Conservation (phyloP, 1,140 invertebrate genomes). For the Heliconius himera region DNA sequence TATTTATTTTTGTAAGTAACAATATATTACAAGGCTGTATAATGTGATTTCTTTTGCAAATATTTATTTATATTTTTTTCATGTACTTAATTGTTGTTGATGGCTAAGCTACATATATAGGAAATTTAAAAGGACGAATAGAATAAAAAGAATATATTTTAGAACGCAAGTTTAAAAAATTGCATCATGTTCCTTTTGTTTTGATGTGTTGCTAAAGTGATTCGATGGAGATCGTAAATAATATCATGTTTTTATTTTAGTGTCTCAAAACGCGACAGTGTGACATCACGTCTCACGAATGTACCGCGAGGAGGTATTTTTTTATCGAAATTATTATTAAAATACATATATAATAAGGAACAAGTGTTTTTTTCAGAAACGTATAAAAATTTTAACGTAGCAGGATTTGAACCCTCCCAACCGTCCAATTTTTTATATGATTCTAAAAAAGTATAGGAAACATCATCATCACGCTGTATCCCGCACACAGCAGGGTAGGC, state of each 20-base stretch:
- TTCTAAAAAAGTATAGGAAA: too few relatives aligned
- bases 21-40: not conserved
- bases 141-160: conserved; percentile 25
- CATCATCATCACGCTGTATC: too few relatives aligned
- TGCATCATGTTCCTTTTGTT: conserved; percentile 35
- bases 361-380: too few relatives aligned
- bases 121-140: not conserved
- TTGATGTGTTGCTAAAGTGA: conserved; percentile 45
- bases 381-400: too few relatives aligned
- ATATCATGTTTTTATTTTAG: conserved; percentile 68
- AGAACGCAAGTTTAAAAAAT: conserved; percentile 34
- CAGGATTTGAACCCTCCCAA: too few relatives aligned
- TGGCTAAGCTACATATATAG: too few relatives aligned
- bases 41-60: not conserved
- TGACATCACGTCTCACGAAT: conserved; percentile 69
- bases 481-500: too few relatives aligned
- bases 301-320: conserved; percentile 40
- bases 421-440: too few relatives aligned
- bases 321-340: conserved; percentile 24
- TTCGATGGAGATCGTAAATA: conserved; percentile 57
- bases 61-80: not conserved
- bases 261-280: conserved; percentile 62
- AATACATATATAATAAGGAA: conserved; percentile 4
- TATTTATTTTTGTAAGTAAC: not conserved
- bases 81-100: too few relatives aligned